Evolutionary conservation across 1,140 invertebrate genomes (phyloP).

Genomic region (Apocrypta bakeri): DNA sequence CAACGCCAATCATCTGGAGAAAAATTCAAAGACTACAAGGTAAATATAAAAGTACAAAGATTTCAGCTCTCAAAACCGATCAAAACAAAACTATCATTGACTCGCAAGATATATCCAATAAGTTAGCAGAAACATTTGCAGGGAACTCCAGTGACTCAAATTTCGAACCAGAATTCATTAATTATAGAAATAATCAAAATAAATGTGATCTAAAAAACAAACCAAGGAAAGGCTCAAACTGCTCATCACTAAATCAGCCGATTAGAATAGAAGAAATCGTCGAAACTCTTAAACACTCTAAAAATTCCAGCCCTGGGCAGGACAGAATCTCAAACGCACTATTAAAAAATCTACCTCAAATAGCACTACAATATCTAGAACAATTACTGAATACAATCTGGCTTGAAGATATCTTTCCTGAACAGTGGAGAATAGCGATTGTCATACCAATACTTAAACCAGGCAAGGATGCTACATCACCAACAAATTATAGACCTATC

Average conservation of each 20-base stretch:
- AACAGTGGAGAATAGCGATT: constrained; percentile 61
- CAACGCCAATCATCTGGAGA: constrained; percentile 49
- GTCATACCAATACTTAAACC: constrained; percentile 64
- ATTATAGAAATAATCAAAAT: constrained; percentile 44
- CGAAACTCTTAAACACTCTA: neutral
- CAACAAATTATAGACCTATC: constrained; percentile 61
- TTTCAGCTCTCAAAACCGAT: neutral
- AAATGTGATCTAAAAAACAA: neutral
- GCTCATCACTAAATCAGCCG: neutral
- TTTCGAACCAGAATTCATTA: constrained; percentile 55
- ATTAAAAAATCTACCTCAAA: constrained; percentile 53
- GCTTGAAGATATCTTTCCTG: constrained; percentile 52
- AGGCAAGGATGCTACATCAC: constrained; percentile 54
- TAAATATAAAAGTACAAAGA: neutral
- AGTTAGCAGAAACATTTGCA: constrained; percentile 57
- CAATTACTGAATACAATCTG: constrained; percentile 57
- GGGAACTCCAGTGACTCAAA: constrained; percentile 57
- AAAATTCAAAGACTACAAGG: constrained; percentile 50
- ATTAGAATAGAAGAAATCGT: constrained; percentile 23
- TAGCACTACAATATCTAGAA: constrained; percentile 48
- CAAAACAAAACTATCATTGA: constrained; percentile 12
- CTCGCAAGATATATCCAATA: constrained; percentile 54
- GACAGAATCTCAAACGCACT: constrained; percentile 51
- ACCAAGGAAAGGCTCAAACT: neutral
- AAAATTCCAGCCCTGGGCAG: constrained; percentile 1